These are phyloP conservation scores for Lepus americanus DNA, from an alignment of 2,113 vertebrate genomes.

Conservation along the genomic window DNA sequence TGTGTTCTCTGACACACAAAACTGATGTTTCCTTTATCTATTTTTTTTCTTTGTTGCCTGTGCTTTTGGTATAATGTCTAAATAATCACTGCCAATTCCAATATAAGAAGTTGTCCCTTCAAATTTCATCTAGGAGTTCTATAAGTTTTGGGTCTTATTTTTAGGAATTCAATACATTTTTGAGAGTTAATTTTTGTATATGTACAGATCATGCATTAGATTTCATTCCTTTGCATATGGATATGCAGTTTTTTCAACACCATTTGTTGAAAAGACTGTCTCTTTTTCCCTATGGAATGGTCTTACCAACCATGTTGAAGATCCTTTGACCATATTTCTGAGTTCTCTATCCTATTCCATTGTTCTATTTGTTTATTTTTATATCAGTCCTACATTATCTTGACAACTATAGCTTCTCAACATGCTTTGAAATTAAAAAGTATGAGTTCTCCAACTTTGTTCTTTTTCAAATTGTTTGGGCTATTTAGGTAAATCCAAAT, in stretches of 20 bases:
- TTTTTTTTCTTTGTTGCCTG: neutral
- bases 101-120: neutral
- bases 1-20: neutral
- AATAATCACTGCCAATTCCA: neutral
- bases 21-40: neutral
- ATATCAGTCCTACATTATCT: neutral
- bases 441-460: neutral
- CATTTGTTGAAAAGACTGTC: neutral
- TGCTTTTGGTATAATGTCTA: neutral
- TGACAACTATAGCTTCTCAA: neutral
- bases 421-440: constrained; percentile 17
- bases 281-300: neutral
- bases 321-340: neutral
- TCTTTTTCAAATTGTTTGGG: neutral
- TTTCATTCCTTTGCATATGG: neutral
- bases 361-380: neutral
- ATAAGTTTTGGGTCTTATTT: neutral
- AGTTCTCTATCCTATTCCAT: neutral
- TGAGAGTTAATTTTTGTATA: neutral
- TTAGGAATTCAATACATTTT: neutral
- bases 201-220: neutral
- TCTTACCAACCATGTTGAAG: neutral
- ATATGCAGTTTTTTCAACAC: neutral
- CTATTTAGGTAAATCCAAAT: neutral
- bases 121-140: neutral